These are phyloP conservation scores for Lacerta agilis DNA, from an alignment of 2,797 vertebrate genomes.

Conservation along the genomic window DNA sequence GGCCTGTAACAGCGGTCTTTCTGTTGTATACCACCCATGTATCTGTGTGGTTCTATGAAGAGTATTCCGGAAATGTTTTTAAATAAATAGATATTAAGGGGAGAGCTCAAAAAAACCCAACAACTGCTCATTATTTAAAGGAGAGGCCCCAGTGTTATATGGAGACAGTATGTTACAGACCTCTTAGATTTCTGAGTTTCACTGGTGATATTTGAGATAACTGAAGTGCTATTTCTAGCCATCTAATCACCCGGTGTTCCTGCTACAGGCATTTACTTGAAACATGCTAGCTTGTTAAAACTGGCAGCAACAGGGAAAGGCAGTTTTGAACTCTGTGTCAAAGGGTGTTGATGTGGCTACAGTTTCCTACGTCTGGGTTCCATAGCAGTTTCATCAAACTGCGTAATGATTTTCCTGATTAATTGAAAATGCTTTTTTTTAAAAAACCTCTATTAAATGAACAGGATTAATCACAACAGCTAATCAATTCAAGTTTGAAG, in stretches of 20 bases:
- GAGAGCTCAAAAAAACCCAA: neutral
- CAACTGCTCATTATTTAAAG: neutral
- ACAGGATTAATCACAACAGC: neutral
- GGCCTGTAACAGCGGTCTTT: neutral
- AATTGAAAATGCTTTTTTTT: neutral
- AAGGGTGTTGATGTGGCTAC: neutral
- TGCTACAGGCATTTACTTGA: neutral
- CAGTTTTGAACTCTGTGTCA: neutral
- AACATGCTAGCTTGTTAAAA: neutral
- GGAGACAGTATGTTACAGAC: neutral
- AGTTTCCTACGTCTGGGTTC: neutral
- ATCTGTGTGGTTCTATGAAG: too few species aligned
- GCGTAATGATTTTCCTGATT: neutral
- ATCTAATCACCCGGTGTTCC: neutral
- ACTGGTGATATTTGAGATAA: neutral
- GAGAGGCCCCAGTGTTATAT: neutral
- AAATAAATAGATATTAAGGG: too few species aligned
- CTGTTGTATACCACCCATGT: too few species aligned
- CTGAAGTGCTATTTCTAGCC: neutral
- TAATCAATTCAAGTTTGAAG: neutral
- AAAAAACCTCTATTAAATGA: neutral
- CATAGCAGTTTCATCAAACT: neutral
- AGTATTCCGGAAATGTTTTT: too few species aligned
- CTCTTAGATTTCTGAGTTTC: neutral
- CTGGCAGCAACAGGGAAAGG: neutral